phyloP scores from a whole-genome alignment of 2,888 invertebrate genomes.

The Hermaeophaga mercurialis region DNA sequence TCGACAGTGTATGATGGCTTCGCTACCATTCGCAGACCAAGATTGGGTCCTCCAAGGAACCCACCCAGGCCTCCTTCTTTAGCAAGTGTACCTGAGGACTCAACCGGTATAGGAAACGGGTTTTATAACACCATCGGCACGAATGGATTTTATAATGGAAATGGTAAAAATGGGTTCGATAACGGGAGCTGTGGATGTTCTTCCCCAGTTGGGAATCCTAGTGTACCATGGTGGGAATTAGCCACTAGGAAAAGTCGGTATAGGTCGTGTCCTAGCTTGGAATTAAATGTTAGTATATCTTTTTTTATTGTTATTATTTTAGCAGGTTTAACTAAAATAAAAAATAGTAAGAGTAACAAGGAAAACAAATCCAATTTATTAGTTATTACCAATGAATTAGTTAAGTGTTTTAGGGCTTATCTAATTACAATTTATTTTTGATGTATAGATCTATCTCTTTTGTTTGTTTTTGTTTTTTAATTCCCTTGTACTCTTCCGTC shows the following conservation, averaged over 20 bases:
- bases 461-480: too few species aligned
- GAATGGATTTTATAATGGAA: slow-evolving; percentile 15
- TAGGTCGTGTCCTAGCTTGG: slow-evolving; percentile 80
- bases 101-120: slow-evolving; percentile 13
- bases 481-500: too few species aligned
- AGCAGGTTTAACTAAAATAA: too few species aligned
- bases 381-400: too few species aligned
- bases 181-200: slow-evolving; percentile 27
- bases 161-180: neutral
- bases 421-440: too few species aligned
- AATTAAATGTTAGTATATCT: slow-evolving; percentile 50
- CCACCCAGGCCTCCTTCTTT: slow-evolving; percentile 55
- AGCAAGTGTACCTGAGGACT: slow-evolving; percentile 60
- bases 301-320: neutral
- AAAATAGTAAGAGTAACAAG: too few species aligned
- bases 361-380: too few species aligned
- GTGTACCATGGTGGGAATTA: slow-evolving; percentile 88
- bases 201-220: slow-evolving; percentile 60
- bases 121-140: slow-evolving; percentile 12
- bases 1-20: slow-evolving; percentile 82
- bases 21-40: slow-evolving; percentile 77
- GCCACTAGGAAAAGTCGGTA: slow-evolving; percentile 79
- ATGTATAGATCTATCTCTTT: too few species aligned
- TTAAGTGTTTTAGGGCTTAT: too few species aligned
- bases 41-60: slow-evolving; percentile 52